Evolutionary conservation across 2,888 invertebrate species (phyloP), one percentile per base, ranked within the genome.

Genomic region (Drosophila melanosoma): DNA sequence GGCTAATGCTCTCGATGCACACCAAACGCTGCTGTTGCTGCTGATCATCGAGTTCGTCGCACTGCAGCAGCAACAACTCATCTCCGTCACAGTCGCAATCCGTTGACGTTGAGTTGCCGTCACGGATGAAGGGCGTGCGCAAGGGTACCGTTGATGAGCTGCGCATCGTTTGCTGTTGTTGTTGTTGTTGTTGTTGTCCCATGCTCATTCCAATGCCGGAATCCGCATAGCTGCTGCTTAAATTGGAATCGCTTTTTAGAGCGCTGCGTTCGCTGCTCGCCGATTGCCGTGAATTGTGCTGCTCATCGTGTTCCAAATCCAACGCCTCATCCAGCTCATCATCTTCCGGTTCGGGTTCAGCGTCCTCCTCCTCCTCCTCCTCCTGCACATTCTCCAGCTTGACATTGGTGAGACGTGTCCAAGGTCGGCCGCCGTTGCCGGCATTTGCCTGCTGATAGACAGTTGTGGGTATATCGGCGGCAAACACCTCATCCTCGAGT

Each of bases 1-100:
- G 86, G 83, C 93, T 93, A 83, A 93, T 93, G 83, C 92, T 93
- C 87, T 93, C 93, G 76, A 93, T 93, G 79, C 93, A 90, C 32
- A 93, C 93, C 82, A 92, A 81, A 66, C 91, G 91, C 71, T 91
- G 90, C 69, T 79, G 69, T 40, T 61, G 81, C 75, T 80, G 54
- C n/a, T 78, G 79, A 38, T 86, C 85, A 62, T 91, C 90, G 73
- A 91, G 90, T 82, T 92, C 92, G 84, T 92, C 92, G 82, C 90
- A 91, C 79, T 90, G 90, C 83, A 91, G 90, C 84, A 91, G 79
- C 72, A 92, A 75, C 74, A 91, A 87, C 81, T 93, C 92, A 32
- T 57, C 57, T 1, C 32, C 92, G 78, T 93, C 92, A 77, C 92
- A 91, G 75, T 93, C 92, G 64, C 51, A 78, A 51, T 78, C 78